Evolutionary conservation across 92 coral and sea anemone species (phyloP), one percentile per base, ranked within the genome.

Genomic region (Parazoanthus darwini): DNA sequence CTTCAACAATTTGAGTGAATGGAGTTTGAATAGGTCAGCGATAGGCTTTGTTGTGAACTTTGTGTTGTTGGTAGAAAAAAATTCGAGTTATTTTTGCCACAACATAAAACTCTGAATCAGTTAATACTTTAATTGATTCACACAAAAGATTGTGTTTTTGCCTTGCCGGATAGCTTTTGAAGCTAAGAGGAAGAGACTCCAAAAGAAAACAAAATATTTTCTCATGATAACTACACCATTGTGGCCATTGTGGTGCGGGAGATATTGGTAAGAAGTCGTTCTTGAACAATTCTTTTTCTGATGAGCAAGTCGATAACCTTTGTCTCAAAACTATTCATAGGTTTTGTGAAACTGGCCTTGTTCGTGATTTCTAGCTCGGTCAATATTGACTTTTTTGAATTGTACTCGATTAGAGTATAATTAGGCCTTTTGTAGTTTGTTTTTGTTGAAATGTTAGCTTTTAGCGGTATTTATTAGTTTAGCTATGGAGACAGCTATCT

Each of bases 51-150:
- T 50, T 79, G 29, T 33, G 20, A 48, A 46, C 43, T 51, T 66
- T 81, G 59, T 56, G 29, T 76, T 76, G 54, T 76, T 37, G 39
- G 11, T 8, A 75, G 43, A 18, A 58, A 63, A 81, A 59, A 37
- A 59, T 81, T 37, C 44, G 20, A 81, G 16, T 20, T 81, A 81
- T 81, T 63, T 81, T 81, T 59, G 63, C 51, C 85, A 81, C 85
- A 58, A 38, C 85, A 58, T 66, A 81, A 58, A 66, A 81, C 16
- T 33, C 37, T 56, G 42, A 9, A 20, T 36, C 46, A 58, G 74
- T 36, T 63, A 66, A 63, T 59, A 63, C 56, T 35, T 81, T 80
- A 63, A 81, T 63, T 81, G 22, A 29, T 29, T 58, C 72, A 63
- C 54, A 81, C 39, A 81, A 81, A 15, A 36, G 74, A 16, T 23